phyloP scores from a whole-genome alignment of 1,140 invertebrate genomes.

The Temnothorax curvispinosus region DNA sequence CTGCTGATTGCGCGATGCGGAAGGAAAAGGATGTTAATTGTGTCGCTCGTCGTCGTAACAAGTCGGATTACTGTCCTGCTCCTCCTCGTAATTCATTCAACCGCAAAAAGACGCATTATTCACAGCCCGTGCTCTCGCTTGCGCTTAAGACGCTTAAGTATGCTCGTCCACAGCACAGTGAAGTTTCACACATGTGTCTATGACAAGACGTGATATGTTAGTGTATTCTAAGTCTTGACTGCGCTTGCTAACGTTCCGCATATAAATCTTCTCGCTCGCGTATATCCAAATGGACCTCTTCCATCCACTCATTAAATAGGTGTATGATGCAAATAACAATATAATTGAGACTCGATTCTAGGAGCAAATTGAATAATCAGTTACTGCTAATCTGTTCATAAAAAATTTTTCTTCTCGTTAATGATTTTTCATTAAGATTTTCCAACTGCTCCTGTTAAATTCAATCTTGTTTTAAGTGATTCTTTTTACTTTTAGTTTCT shows the following conservation, averaged over 20 bases:
- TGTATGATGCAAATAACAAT: neutral
- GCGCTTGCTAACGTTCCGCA: neutral
- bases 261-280: slow-evolving; percentile 10
- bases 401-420: neutral
- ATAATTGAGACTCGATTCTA: neutral
- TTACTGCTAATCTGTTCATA: slow-evolving; percentile 13
- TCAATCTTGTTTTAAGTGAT: neutral
- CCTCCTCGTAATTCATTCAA: neutral
- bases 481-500: neutral
- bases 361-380: neutral
- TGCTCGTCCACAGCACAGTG: slow-evolving; percentile 36
- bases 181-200: slow-evolving; percentile 24
- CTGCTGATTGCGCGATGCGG: neutral
- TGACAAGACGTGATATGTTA: slow-evolving; percentile 70
- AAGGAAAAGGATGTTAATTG: slow-evolving; percentile 35
- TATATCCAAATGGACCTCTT: neutral
- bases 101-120: slow-evolving; percentile 64
- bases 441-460: neutral
- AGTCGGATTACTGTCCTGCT: neutral
- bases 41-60: neutral
- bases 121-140: slow-evolving; percentile 71
- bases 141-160: slow-evolving; percentile 65
- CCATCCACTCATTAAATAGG: neutral
- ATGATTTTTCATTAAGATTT: neutral
- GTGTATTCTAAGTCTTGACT: slow-evolving; percentile 34